A percentile compares a stretch with the other conserved stretches of the same genome.
Evolutionary conservation across 2,113 vertebrate genomes (phyloP).

Genomic region (Kobus ellipsiprymnus): DNA sequence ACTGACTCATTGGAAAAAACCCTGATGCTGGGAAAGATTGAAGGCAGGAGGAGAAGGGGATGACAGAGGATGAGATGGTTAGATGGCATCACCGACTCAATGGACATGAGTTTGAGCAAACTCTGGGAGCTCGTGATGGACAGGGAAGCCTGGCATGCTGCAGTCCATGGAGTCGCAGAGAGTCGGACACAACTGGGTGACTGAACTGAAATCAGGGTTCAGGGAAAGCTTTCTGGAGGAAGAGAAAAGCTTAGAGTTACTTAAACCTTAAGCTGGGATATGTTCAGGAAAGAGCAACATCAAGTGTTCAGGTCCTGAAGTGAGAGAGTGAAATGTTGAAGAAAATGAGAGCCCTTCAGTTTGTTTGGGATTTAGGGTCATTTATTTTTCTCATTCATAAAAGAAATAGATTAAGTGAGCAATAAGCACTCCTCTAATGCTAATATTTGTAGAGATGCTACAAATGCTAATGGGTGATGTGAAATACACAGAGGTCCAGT

Average conservation of each 20-base stretch:
- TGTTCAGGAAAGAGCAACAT: neutral
- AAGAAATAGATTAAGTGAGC: neutral
- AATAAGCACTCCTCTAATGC: neutral
- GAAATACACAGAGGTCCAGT: neutral
- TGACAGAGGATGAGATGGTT: neutral
- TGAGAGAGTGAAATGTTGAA: neutral
- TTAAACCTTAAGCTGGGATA: neutral
- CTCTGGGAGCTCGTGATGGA: neutral
- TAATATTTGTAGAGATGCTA: neutral
- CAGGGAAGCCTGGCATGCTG: neutral
- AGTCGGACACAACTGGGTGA: rapidly evolving
- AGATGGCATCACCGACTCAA: neutral
- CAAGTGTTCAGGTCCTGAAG: neutral
- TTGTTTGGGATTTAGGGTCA: neutral
- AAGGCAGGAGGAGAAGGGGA: neutral
- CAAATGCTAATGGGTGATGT: neutral
- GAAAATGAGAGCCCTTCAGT: neutral
- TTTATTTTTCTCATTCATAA: neutral
- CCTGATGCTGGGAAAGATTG: neutral
- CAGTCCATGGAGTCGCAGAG: neutral
- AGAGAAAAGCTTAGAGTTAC: neutral
- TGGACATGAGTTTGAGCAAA: neutral
- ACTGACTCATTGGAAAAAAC: neutral
- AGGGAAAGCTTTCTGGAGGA: neutral
- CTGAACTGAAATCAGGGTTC: neutral